Conservation (phyloP, 2,888 invertebrate genomes). For the Oeneis ivallda region DNA sequence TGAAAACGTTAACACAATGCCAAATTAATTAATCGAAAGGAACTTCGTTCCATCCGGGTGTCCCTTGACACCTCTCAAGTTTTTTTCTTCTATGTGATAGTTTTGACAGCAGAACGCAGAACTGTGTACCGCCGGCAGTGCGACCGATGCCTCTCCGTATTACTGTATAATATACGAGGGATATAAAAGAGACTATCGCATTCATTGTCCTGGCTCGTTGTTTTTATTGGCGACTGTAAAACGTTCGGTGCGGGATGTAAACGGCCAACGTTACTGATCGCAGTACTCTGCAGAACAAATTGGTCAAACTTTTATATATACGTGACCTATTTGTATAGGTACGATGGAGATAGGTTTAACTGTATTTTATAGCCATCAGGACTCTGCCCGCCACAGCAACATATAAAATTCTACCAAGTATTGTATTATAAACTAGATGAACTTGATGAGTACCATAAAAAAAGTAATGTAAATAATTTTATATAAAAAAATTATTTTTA, state of each 20-base stretch:
- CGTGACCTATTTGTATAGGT: conserved; percentile 3
- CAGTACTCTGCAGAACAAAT: conserved; percentile 14
- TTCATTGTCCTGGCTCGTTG: conserved; percentile 58
- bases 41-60: too few species aligned
- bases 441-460: too few species aligned
- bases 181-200: conserved; percentile 61
- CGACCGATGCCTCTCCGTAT: conserved; percentile 35
- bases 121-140: background rate
- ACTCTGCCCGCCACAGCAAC: too few species aligned
- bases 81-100: too few species aligned
- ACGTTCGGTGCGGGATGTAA: conserved; percentile 43
- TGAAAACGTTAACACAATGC: too few species aligned
- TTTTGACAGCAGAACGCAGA: background rate
- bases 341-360: background rate
- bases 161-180: conserved; percentile 65
- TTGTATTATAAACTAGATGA: too few species aligned
- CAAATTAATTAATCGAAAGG: too few species aligned
- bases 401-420: too few species aligned
- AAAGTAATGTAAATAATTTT: too few species aligned
- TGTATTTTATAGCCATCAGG: background rate
- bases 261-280: conserved; percentile 17
- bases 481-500: too few species aligned
- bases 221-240: conserved; percentile 66
- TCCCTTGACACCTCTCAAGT: too few species aligned
- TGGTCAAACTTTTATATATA: conserved; percentile 16